Conservation (phyloP, 2,888 invertebrate species). For the Caenorhabditis sp. region DNA sequence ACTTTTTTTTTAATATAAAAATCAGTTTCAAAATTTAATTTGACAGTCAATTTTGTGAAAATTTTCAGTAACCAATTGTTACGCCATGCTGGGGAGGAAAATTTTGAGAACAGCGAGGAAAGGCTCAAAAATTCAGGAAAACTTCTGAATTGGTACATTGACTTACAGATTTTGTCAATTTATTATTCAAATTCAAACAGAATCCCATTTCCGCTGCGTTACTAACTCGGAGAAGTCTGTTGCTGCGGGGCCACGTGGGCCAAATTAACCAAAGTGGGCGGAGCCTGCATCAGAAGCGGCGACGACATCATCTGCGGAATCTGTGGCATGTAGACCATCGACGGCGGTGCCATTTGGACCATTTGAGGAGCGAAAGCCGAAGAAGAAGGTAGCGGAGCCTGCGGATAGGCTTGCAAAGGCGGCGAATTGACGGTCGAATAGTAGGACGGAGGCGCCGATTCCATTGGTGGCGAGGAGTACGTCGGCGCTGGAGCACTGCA, state of each 20-base stretch:
- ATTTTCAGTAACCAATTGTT: background rate
- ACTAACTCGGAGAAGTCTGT: conserved; percentile 25
- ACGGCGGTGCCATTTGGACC: conserved; percentile 3
- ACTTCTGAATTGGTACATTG: too few relatives aligned
- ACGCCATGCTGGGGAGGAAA: too few relatives aligned
- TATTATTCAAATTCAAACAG: too few relatives aligned
- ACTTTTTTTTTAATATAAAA: background rate
- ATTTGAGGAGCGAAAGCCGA: too few relatives aligned
- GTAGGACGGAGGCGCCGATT: conserved; percentile 12
- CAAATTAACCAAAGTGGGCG: too few relatives aligned
- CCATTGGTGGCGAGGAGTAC: background rate
- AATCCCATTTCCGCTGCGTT: too few relatives aligned
- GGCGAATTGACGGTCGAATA: conserved; percentile 18
- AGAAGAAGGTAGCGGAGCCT: background rate
- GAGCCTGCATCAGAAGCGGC: background rate
- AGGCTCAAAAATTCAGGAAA: too few relatives aligned
- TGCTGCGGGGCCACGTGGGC: conserved; percentile 23
- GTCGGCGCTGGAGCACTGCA: conserved; percentile 8
- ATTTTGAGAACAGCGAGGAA: too few relatives aligned
- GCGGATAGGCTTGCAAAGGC: conserved; percentile 1
- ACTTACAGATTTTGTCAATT: too few relatives aligned
- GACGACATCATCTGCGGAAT: conserved; percentile 19
- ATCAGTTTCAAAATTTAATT: background rate
- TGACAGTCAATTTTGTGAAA: background rate
- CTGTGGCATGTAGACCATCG: conserved; percentile 25